Conservation (phyloP, 2,888 invertebrate species). For the Euplagia quadripunctaria region DNA sequence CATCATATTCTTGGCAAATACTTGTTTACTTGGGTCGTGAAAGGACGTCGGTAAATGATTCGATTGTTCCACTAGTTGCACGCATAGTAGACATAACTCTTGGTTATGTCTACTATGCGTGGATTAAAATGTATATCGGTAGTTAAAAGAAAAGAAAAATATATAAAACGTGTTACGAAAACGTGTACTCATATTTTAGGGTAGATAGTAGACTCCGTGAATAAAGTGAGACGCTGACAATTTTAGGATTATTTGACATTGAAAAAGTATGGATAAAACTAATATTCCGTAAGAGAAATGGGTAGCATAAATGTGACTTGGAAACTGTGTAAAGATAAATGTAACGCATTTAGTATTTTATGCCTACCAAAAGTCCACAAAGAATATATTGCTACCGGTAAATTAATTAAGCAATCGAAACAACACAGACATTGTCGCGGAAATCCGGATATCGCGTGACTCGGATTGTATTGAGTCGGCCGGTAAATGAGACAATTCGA, state of each 20-base stretch:
- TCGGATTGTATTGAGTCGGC: constrained; percentile 23
- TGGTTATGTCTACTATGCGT: not conserved
- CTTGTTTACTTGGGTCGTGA: not conserved
- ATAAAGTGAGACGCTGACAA: too few species aligned
- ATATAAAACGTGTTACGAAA: too few species aligned
- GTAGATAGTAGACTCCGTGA: too few species aligned
- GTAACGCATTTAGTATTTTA: not conserved
- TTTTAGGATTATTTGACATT: too few species aligned
- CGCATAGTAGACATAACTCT: not conserved
- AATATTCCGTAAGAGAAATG: too few species aligned
- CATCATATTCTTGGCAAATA: constrained; percentile 55
- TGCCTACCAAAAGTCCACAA: constrained; percentile 50
- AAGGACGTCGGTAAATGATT: not conserved
- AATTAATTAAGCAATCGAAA: constrained; percentile 70
- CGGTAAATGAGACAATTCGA: constrained; percentile 35
- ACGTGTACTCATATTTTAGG: too few species aligned
- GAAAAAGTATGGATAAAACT: too few species aligned
- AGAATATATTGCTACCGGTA: constrained; percentile 55
- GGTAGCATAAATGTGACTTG: not conserved
- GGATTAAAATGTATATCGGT: not conserved
- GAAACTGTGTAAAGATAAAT: not conserved
- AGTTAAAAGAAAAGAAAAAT: too few species aligned
- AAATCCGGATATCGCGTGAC: constrained; percentile 67
- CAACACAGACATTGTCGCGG: constrained; percentile 63
- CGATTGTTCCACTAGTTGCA: not conserved